Evolutionary conservation across 2,113 vertebrate genomes (phyloP).

Genomic region (Gadus macrocephalus): DNA sequence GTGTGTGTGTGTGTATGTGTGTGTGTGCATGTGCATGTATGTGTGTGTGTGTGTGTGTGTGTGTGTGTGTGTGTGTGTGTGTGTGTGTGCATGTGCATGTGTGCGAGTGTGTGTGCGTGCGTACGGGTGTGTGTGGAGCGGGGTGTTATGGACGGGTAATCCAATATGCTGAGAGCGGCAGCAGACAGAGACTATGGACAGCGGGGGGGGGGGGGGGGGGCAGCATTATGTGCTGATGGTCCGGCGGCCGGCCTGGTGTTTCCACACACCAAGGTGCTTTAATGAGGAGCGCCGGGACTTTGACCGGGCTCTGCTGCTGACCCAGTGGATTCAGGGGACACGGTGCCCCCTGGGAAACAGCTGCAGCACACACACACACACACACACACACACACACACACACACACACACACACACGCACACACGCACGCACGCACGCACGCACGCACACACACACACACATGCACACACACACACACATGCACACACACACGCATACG

Average conservation of each 20-base stretch:
- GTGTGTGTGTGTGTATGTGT: no score
- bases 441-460: constrained; percentile 21
- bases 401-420: constrained; percentile 46
- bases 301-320: constrained; percentile 44
- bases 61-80: background rate
- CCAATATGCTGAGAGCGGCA: constrained; percentile 61
- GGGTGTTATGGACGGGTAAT: constrained; percentile 53
- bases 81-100: background rate
- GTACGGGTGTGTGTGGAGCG: background rate
- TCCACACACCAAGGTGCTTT: constrained; percentile 56
- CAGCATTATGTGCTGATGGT: constrained; percentile 45
- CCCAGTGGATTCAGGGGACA: constrained; percentile 47
- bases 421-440: background rate
- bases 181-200: constrained; percentile 35
- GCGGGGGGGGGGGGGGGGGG: constrained; percentile 25
- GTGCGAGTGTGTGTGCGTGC: no score
- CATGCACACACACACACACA: constrained; percentile 31
- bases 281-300: constrained; percentile 57
- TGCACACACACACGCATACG: no score
- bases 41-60: background rate
- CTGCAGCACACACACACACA: constrained; percentile 50
- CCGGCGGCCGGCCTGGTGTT: constrained; percentile 33
- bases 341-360: constrained; percentile 46
- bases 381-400: constrained; percentile 57
- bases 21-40: no score